Base-by-base conservation (phyloP, 2,113 vertebrate species). In the Isichthys henryi region DNA sequence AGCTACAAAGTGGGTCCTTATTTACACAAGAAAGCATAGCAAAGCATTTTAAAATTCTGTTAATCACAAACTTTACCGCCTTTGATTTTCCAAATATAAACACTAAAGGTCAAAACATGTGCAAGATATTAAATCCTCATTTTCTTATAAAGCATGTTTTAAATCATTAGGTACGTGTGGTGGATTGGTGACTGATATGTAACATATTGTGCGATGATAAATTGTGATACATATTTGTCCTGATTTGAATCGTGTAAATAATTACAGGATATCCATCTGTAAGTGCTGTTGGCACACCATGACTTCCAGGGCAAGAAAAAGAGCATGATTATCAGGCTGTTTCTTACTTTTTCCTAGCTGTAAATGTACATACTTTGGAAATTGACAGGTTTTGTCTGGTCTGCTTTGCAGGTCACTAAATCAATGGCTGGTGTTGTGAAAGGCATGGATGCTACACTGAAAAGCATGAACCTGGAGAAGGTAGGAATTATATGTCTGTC, bases 401-500 rank as follows among this genome's bases (percentile, higher is more conserved):
- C 58, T 31, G 91, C 39, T 90, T 90, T 80, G 39, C 94, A 99
- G 97, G 97, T 99, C 83, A 99, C 98, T 0, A 99, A 99, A 92
- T 99, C 98, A 0, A 99, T 99, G 98, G 96, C 97, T 62, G 98
- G 98, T 45, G 98, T 99, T 39, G 98, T 99, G 58, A 99, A 98
- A 93, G 97, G 98, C 2, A 99, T 99, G 98, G 98, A 99, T 83
- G 92, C 95, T 27, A 97, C 97, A 0, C 89, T 99, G 93, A 98
- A 97, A 94, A 96, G 96, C 92, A 99, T 99, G 98, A 99, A 99
- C 92, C 93, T 99, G 88, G 98, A 99, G 94, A 99, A 99, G 97
- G 97, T 98, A 93, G 90, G 15, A 56, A 43, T 1, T 43, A 49
- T 85, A 31, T 19, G 5, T 49, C 15, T 53, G 15, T 27, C n/a